Evolutionary conservation across 2,888 invertebrate species (phyloP), one percentile per base, ranked within the genome.

Genomic region (Eustalomyia histrio): DNA sequence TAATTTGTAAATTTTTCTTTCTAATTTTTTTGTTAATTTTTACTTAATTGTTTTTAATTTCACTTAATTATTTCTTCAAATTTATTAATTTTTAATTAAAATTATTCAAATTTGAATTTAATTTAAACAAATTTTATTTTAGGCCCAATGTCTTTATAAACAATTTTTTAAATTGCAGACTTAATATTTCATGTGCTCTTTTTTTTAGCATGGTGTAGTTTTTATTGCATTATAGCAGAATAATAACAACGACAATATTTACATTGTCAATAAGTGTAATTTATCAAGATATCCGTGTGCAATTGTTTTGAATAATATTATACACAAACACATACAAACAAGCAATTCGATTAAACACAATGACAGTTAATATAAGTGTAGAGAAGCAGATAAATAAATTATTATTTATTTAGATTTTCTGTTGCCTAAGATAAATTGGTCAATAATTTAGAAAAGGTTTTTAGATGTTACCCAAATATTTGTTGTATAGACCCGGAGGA

Each of bases 261-360:
- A 63, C 24, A 58, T 53, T 80, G 80, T 72, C 80, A 68, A 76
- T 76, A 68, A 72, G 68, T 53, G 39, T 17, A 53, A 80, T 76
- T 73, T 69, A 73, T 73, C 76, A 73, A 73, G 68, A 69, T 76
- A 72, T 50, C 2, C 14, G 12, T 50, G 50, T 60, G 55, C 39
- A 68, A 63, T 63, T 47, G 33, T 58, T 55, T 53, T 17, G 10
- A 1, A 24, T 52, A 33, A 50, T 16, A 47, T 50, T 16, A 61
- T 4, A 67, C 10, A 43, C 14, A 43, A 1, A 29, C 16, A 7
- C 2, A 53, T 1, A 43, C 18, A 61, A 35, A 29, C 29, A 29
- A 29, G 18, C 29, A 68, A 55, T 35, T 57, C 50, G 2, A 57
- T 71, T 47, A 21, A 60, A 53, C 39, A 53, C 76, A 78, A 65